phyloP scores from a whole-genome alignment of 1,140 invertebrate genomes.

The Caenorhabditis brenneri region DNA sequence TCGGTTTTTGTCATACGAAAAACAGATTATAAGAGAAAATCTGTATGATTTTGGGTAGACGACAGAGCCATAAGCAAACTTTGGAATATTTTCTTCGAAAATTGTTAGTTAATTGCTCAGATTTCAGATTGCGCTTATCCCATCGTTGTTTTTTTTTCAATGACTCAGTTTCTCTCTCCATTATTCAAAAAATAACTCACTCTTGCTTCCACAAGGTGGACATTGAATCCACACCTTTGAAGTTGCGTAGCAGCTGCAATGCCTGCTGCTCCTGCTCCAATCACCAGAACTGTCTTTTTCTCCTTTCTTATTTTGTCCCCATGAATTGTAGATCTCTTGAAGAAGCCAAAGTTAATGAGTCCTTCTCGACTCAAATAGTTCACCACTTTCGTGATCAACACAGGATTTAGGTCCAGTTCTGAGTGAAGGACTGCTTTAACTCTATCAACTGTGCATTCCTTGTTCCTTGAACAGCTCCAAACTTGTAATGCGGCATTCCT shows the following conservation, averaged over 20 bases:
- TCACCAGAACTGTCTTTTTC: not conserved
- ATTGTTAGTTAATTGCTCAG: too few species aligned
- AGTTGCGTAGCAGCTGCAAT: not conserved
- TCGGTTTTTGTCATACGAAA: too few species aligned
- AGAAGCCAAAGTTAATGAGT: not conserved
- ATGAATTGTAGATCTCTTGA: not conserved
- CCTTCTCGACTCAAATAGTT: not conserved
- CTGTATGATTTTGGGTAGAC: too few species aligned
- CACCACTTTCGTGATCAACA: not conserved
- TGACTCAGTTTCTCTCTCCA: not conserved
- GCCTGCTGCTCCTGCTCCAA: not conserved
- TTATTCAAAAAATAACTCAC: not conserved
- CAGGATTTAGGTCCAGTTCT: not conserved
- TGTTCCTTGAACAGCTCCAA: not conserved
- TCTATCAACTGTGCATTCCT: not conserved
- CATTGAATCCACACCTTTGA: not conserved
- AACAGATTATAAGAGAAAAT: too few species aligned
- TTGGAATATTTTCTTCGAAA: too few species aligned
- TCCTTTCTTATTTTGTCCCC: not conserved
- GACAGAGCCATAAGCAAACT: too few species aligned
- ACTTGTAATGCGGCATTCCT: not conserved
- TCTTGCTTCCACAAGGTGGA: not conserved
- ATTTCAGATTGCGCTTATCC: too few species aligned
- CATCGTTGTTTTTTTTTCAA: too few species aligned
- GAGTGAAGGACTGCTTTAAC: not conserved